Conservation (phyloP, 2,113 vertebrate species). For the Cygnus atratus region DNA sequence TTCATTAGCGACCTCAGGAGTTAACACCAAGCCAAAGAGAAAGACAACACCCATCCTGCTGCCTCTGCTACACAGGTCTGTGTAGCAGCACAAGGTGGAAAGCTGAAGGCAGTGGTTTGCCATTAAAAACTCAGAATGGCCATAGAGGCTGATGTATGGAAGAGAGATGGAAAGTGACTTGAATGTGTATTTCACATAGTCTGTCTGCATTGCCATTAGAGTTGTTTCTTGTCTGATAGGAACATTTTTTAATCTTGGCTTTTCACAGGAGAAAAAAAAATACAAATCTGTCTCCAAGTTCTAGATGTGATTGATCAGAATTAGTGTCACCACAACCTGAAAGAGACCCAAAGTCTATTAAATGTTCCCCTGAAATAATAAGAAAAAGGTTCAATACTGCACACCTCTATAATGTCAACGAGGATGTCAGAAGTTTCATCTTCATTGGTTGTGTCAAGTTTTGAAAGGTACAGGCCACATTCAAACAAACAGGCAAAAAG, state of each 20-base stretch:
- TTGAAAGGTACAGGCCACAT: background rate
- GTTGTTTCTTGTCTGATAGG: background rate
- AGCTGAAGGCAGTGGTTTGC: background rate
- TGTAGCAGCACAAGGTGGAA: background rate
- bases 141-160: background rate
- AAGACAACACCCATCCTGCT: background rate
- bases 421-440: background rate
- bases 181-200: background rate
- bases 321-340: background rate
- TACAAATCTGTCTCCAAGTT: background rate
- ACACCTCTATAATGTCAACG: background rate
- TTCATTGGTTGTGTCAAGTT: background rate
- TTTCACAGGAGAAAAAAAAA: background rate
- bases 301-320: background rate
- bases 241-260: background rate
- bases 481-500: constrained; percentile 21
- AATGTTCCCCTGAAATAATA: background rate
- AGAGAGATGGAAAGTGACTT: background rate
- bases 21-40: background rate
- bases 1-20: background rate
- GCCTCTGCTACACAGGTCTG: background rate
- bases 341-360: background rate
- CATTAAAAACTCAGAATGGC: background rate
- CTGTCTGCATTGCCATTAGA: background rate
- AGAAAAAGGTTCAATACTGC: background rate